These are phyloP conservation scores for Neosilurus mollespiculum DNA, from an alignment of 2,797 vertebrate species.

Conservation along the genomic window DNA sequence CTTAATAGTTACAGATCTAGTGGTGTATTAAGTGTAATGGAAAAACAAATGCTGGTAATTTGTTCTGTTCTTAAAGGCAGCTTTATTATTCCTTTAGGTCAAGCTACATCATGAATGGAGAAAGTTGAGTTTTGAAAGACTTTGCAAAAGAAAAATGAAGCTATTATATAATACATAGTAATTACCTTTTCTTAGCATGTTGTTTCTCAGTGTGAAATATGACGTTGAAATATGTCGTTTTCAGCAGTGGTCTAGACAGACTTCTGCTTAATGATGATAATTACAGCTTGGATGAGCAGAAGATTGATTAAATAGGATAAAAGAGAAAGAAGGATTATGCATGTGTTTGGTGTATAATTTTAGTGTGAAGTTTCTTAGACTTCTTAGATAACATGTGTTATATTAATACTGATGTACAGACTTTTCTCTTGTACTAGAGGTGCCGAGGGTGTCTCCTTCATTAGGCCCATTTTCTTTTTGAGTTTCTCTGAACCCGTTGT, in stretches of 20 bases:
- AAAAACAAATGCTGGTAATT: background rate
- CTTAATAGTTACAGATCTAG: background rate
- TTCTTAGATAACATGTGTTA: slow-evolving; percentile 35
- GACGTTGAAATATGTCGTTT: background rate
- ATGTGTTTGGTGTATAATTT: background rate
- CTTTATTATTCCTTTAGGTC: background rate
- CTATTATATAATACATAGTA: slow-evolving; percentile 14
- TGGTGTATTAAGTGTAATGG: slow-evolving; percentile 11
- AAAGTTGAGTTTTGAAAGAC: slow-evolving; percentile 16
- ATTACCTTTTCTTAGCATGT: background rate
- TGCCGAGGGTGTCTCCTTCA: slow-evolving; percentile 14
- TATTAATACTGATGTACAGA: slow-evolving; percentile 26
- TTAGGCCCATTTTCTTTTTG: background rate
- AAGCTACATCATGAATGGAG: background rate
- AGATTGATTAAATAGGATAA: slow-evolving; percentile 9
- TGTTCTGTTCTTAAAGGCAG: background rate
- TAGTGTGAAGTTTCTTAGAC: slow-evolving; percentile 22
- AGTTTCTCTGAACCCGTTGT: background rate
- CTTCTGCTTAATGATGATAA: slow-evolving; percentile 26
- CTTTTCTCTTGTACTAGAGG: background rate
- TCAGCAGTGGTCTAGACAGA: slow-evolving; percentile 16
- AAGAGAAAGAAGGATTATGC: slow-evolving; percentile 13
- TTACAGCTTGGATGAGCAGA: slow-evolving; percentile 11
- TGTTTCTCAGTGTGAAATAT: background rate
- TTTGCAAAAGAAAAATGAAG: slow-evolving; percentile 3